phyloP scores from a whole-genome alignment of 2,113 vertebrate genomes.

The Pollachius pollachius region DNA sequence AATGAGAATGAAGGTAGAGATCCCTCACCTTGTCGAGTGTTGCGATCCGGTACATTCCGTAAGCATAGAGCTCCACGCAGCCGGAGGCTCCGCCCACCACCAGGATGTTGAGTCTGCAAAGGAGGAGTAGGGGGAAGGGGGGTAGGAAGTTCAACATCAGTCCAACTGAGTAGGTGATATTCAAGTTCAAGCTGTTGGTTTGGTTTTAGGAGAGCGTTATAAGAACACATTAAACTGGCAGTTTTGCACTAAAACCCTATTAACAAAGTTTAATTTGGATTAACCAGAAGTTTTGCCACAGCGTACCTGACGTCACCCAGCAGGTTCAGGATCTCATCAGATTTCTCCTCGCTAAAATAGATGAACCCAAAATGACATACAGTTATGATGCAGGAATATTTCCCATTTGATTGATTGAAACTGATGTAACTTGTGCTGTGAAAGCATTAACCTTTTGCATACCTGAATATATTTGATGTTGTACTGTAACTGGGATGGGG shows the following conservation, averaged over 20 bases:
- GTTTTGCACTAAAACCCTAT: no score
- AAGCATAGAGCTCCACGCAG: slow-evolving; percentile 94
- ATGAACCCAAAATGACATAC: slow-evolving; percentile 33
- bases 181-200: no score
- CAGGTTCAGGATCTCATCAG: slow-evolving; percentile 96
- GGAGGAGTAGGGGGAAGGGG: neutral
- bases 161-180: no score
- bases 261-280: no score
- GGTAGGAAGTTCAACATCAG: neutral
- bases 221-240: no score
- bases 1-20: neutral
- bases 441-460: slow-evolving; percentile 32
- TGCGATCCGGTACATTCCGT: slow-evolving; percentile 98
- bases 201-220: no score
- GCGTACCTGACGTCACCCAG: slow-evolving; percentile 92
- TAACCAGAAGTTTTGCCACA: neutral
- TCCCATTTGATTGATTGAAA: slow-evolving; percentile 4
- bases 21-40: slow-evolving; percentile 80
- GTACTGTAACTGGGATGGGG: slow-evolving; percentile 83
- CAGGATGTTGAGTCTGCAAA: slow-evolving; percentile 87
- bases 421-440: neutral
- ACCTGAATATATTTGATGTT: slow-evolving; percentile 97
- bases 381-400: neutral
- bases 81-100: slow-evolving; percentile 87
- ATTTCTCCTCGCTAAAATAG: slow-evolving; percentile 90